Evolutionary conservation across 2,888 invertebrate species (phyloP), one percentile per base, ranked within the genome.

Genomic region (Rotaria socialis): DNA sequence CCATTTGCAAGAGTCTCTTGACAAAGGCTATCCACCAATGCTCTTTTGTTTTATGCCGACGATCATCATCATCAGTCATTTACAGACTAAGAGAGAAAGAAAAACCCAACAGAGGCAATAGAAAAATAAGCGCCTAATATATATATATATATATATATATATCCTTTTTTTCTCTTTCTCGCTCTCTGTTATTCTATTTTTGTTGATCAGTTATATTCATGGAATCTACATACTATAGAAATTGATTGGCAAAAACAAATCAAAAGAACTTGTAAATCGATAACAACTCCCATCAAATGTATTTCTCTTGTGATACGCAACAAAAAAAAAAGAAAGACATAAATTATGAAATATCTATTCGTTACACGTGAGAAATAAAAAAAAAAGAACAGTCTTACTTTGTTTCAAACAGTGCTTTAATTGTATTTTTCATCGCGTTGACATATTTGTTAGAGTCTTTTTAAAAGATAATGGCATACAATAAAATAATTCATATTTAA

Each of bases 21-120:
- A 14, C 35, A 67, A 67, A 67, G 35, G 35, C 67, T 67, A 67
- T 35, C 67, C 67, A 19, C 35, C 11, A 67, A 67, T 67, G 67
- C 67, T 67, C 67, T 67, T 67, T 67, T 67, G 67, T 67, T 19
- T 67, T 67, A 67, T 67, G 11, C 27, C 67, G 67, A 67, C 27
- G 14, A 41, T 67, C 35, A 27, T 67, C 16, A 35, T 67, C 67
- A 67, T 67, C 67, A 67, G 67, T 67, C 67, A 67, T 67, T 67
- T 67, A 35, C n/a, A 35, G 67, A 41, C 14, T 67, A 67, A 19
- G 19, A 27, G 67, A 52, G 50, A 52, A 52, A 52, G 35, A 67
- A 67, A 67, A 67, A 14, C 35, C 35, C 67, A 35, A 35, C 35
- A 6, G 67, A 16, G 35, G 14, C 35, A 35, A 67, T 2, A 27